phyloP scores from a whole-genome alignment of 2,888 invertebrate genomes.

The Drosophila atripex region DNA sequence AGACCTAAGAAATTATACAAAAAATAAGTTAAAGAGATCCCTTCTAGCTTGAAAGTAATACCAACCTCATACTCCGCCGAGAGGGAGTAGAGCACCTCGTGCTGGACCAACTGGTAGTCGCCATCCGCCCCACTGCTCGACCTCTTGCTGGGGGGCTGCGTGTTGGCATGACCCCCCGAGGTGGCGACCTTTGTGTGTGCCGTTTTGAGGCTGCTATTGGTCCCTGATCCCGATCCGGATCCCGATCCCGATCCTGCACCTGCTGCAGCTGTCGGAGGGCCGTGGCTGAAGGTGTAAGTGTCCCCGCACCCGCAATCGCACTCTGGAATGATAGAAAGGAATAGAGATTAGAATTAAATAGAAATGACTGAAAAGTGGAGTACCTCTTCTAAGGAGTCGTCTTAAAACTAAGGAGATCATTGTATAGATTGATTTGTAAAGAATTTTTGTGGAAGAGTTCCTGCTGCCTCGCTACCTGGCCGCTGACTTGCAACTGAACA shows the following conservation, averaged over 20 bases:
- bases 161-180: constrained; percentile 85
- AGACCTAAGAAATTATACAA: constrained; percentile 87
- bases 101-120: constrained; percentile 99
- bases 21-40: not conserved
- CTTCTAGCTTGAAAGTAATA: not conserved
- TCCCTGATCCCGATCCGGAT: constrained; percentile 55
- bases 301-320: constrained; percentile 84
- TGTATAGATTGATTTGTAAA: not conserved
- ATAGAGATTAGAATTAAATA: not conserved
- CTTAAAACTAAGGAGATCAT: constrained; percentile 60
- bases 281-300: constrained; percentile 64
- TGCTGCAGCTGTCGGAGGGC: constrained; percentile 50
- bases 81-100: constrained; percentile 98
- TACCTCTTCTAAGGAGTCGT: constrained; percentile 51
- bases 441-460: constrained; percentile 38
- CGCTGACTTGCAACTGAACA: constrained; percentile 53
- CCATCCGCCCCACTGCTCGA: constrained; percentile 96
- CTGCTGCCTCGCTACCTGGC: constrained; percentile 36
- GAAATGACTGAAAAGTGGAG: not conserved
- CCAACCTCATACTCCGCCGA: constrained; percentile 92
- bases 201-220: constrained; percentile 83
- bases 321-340: constrained; percentile 44
- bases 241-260: constrained; percentile 41
- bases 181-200: constrained; percentile 84
- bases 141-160: constrained; percentile 87